A percentile compares a stretch with the other conserved stretches of the same genome.
Conservation (phyloP, 1,140 invertebrate genomes). For the Wiebesia pumilae region DNA sequence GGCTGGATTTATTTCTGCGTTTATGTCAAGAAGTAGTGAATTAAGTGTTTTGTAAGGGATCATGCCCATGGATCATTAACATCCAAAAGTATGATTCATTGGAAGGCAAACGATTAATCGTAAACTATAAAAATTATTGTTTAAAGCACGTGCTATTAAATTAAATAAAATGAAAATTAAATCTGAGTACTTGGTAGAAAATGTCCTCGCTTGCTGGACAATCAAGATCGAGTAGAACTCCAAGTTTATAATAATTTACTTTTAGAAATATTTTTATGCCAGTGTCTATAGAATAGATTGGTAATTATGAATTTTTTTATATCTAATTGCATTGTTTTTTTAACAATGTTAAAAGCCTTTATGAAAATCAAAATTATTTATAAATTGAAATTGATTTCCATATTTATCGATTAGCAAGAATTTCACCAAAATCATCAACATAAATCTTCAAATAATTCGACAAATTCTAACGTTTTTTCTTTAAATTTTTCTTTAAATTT, state of each 20-base stretch:
- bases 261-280: conserved; percentile 54
- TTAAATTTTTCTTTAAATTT: too few species aligned
- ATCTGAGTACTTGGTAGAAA: conserved; percentile 54
- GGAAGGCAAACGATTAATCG: not conserved
- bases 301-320: conserved; percentile 44
- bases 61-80: conserved; percentile 44
- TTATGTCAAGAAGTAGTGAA: conserved; percentile 57
- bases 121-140: conserved; percentile 6
- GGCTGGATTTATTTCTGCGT: conserved; percentile 60
- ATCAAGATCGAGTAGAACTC: conserved; percentile 57
- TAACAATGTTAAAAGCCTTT: conserved; percentile 47
- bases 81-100: conserved; percentile 67
- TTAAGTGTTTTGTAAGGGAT: conserved; percentile 52
- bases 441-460: too few species aligned
- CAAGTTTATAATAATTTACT: conserved; percentile 58
- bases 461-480: too few species aligned
- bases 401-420: not conserved
- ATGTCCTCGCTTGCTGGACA: conserved; percentile 54
- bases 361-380: conserved; percentile 37
- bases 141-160: not conserved
- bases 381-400: not conserved
- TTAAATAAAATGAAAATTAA: conserved; percentile 2
- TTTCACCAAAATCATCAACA: too few species aligned
- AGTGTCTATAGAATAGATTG: conserved; percentile 10
- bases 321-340: conserved; percentile 23